A percentile compares a stretch with the other conserved stretches of the same genome.
Evolutionary conservation across 64 coral and sea anemone species (phyloP).

Genomic region (Catalaphyllia jardinei): DNA sequence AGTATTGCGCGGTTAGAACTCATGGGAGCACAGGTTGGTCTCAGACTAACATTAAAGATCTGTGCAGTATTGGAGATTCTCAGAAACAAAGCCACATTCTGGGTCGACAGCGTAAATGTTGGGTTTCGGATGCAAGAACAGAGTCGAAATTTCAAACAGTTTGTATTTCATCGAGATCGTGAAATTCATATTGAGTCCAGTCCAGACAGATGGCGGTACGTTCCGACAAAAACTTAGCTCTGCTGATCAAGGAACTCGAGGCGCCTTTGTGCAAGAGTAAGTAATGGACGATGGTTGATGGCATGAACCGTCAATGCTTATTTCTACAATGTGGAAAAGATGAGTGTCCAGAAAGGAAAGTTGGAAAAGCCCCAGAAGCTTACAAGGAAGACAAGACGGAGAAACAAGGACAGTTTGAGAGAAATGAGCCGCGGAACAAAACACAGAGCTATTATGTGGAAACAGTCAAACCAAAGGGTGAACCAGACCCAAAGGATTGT

Average conservation of each 20-base stretch:
- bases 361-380: conserved; percentile 5
- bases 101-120: conserved; percentile 20
- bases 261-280: conserved; percentile 32
- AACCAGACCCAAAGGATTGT: too few relatives aligned
- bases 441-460: too few relatives aligned
- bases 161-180: too few relatives aligned
- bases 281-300: conserved; percentile 44
- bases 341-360: conserved; percentile 53
- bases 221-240: neutral
- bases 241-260: conserved; percentile 41
- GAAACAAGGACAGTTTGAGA: neutral
- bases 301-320: conserved; percentile 35
- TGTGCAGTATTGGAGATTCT: conserved; percentile 41
- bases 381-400: conserved; percentile 3
- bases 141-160: conserved; percentile 7
- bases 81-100: conserved; percentile 53
- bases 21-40: too few relatives aligned
- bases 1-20: too few relatives aligned
- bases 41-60: neutral
- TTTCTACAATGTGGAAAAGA: conserved; percentile 42
- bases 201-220: neutral
- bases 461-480: too few relatives aligned
- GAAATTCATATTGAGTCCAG: too few relatives aligned
- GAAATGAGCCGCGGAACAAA: neutral
- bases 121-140: conserved; percentile 31